Base-by-base conservation (phyloP, 2,888 invertebrate species). In the Theretra japonica region DNA sequence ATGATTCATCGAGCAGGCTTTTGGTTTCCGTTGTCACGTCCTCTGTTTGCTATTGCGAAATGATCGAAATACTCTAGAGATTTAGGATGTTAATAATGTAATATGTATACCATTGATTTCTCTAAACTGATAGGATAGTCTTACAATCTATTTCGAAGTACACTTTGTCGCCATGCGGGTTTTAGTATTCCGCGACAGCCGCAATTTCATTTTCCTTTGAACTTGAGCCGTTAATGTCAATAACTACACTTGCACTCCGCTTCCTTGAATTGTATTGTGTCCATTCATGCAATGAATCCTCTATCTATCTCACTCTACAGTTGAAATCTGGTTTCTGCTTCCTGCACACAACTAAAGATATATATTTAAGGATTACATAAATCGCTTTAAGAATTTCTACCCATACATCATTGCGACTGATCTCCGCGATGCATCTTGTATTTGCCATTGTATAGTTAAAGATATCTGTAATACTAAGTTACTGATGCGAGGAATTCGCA, bases 1-100 rank as follows among this genome's bases (percentile, higher is more conserved):
- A 79, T 82, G 81, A 81, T 73, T 82, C 82, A 82, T 76, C 28
- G 68, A 8, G 75, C 75, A 78, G 74, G 48, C 76, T 74, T 75
- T 56, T 57, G 75, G 73, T 69, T 58, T 69, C 69, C 58, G 58
- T 23, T 69, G 41, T 48, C 41, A 48, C 23, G 41, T 15, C 41
- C 6, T 41, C 65, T 65, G 17, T 23, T 17, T 41, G 21, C 23
- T 33, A 25, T 41, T 41, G 48, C 17, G 21, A 65, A 21, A 30
- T 59, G 19, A 28, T 5, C 28, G 28, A 28, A 28, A 28, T 28
- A 2, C 28, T 28, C 53, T n/a, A n/a, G 5, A 11, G 41, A 41
- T 41, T 41, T 41, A 2, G 41, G 11, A 19, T 53, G n/a, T 53
- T 5, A 53, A n/a, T 53, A n/a, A 53, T 53, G n/a, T n/a, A n/a